These are phyloP conservation scores for Erpornis zantholeuca DNA, from an alignment of 2,113 vertebrate genomes.

Conservation along the genomic window DNA sequence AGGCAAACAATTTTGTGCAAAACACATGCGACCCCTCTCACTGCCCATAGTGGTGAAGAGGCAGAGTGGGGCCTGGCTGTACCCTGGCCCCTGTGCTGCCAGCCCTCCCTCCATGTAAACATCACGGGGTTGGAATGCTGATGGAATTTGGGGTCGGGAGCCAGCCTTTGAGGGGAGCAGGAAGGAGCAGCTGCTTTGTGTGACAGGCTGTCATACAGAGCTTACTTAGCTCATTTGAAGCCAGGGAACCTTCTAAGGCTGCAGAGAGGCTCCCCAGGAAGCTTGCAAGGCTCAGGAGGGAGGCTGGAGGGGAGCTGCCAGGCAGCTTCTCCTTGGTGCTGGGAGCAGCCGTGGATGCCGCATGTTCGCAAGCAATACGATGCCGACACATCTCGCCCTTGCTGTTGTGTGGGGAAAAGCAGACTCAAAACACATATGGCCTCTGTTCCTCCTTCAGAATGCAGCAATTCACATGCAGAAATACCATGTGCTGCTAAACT, in stretches of 20 bases:
- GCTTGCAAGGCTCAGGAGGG: neutral
- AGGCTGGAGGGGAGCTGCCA: neutral
- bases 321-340: neutral
- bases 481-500: neutral
- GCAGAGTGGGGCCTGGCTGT: neutral
- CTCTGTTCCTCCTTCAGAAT: neutral
- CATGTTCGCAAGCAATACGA: neutral
- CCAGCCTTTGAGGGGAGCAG: neutral
- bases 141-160: constrained; percentile 7
- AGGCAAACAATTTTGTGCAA: neutral
- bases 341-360: neutral
- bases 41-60: neutral
- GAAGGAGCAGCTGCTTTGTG: constrained; percentile 45
- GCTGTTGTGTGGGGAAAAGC: neutral
- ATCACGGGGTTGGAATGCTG: neutral
- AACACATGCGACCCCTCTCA: neutral
- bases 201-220: neutral
- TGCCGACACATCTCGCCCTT: neutral
- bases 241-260: constrained; percentile 24
- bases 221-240: neutral
- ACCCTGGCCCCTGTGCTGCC: neutral
- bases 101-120: neutral
- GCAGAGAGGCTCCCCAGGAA: neutral
- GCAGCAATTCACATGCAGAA: neutral
- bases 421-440: neutral